Evolutionary conservation across 2,113 vertebrate species (phyloP), one percentile per base, ranked within the genome.

Genomic region (Pelecanus crispus): DNA sequence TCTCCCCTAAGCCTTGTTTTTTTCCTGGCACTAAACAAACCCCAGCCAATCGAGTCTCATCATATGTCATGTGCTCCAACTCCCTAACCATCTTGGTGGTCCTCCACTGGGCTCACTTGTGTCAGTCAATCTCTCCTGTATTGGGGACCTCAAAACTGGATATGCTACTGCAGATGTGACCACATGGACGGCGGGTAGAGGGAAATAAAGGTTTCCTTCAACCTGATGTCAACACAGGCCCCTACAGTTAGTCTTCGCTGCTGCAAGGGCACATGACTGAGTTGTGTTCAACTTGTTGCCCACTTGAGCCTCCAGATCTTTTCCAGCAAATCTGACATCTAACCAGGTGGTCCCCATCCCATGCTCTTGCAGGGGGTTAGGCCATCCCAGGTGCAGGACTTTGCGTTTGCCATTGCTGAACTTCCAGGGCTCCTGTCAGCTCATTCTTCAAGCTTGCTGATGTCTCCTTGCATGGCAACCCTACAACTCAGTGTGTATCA

Each of bases 41-140:
- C 28, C 22, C 68, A 77, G 28, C 4, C 38, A 45, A 13, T 50
- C 61, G 40, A 50, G 28, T 50, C 38, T 72, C 42, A 29, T 83
- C 28, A 24, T 29, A 18, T 0, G 0, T 42, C 47, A 49, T 1
- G 13, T 32, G 8, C 7, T 58, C 47, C 32, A 31, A 15, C 53
- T 67, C 44, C 52, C 10, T 20, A 49, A 44, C 17, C 31, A 26
- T 19, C 17, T 50, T 6, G 0, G 12, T 59, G 42, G 49, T 34
- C 36, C 40, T 87, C 13, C 44, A 45, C 1, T 45, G 32, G 36
- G 26, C 32, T 73, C 82, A 32, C 44, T 90, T 65, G 50, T 55
- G 55, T 38, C 32, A 36, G 44, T 36, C 49, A 36, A 7, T 28
- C 15, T 61, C 47, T 67, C 11, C 42, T 16, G 22, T 6, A 50